phyloP scores from a whole-genome alignment of 2,888 invertebrate species.

The Phragmatobia fuliginosa region DNA sequence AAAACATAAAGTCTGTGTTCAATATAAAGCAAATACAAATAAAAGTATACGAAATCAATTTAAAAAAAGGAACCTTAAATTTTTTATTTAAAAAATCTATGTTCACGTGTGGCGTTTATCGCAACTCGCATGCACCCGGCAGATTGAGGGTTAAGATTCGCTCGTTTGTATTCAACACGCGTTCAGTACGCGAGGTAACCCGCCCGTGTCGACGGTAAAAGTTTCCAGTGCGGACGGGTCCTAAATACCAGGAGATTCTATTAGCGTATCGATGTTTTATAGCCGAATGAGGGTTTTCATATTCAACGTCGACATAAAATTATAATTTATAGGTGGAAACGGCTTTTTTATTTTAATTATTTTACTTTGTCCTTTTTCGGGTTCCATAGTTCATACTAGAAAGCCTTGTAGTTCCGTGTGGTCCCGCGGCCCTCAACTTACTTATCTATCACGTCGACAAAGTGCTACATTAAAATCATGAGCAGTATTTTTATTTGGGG shows the following conservation, averaged over 20 bases:
- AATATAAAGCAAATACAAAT: too few species aligned
- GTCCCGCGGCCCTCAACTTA: too few species aligned
- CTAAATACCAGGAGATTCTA: conserved; percentile 73
- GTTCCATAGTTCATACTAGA: too few species aligned
- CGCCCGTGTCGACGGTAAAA: conserved; percentile 56
- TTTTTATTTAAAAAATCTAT: conserved; percentile 65
- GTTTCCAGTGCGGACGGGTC: conserved; percentile 64
- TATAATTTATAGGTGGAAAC: conserved; percentile 45
- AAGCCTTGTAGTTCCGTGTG: too few species aligned
- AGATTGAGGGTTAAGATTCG: conserved; percentile 79
- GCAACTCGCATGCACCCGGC: conserved; percentile 63
- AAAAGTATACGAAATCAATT: conserved; percentile 5
- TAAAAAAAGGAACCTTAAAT: conserved; percentile 23
- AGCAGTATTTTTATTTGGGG: too few species aligned
- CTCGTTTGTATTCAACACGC: conserved; percentile 76
- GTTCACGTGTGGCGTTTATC: conserved; percentile 70
- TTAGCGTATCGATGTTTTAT: conserved; percentile 65
- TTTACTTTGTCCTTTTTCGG: conserved; percentile 18
- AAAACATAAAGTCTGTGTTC: not conserved
- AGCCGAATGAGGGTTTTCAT: conserved; percentile 50
- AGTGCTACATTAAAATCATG: too few species aligned
- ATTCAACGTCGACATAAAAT: conserved; percentile 46
- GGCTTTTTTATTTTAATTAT: conserved; percentile 31
- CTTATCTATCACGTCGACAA: too few species aligned
- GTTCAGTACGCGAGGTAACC: conserved; percentile 57